A percentile compares a stretch with the other conserved stretches of the same genome.
Conservation (phyloP, 2,797 vertebrate genomes). For the Fratercula arctica region DNA sequence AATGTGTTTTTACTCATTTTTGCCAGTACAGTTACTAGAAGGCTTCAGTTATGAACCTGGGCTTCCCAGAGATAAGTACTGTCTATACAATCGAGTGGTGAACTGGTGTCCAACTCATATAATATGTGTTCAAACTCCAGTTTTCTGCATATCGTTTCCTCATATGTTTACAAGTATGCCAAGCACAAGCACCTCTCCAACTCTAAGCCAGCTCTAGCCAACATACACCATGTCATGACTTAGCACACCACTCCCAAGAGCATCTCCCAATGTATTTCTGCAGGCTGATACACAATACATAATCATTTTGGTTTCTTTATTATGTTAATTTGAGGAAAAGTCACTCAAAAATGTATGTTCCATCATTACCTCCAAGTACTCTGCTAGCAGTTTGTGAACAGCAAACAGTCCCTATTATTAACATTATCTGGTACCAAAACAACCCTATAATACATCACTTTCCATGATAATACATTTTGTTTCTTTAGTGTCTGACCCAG, state of each 20-base stretch:
- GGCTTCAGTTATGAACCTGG: neutral
- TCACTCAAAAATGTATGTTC: neutral
- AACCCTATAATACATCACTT: neutral
- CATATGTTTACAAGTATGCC: neutral
- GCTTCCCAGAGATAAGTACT: neutral
- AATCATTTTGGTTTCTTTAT: neutral
- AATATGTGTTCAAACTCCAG: neutral
- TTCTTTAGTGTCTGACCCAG: neutral
- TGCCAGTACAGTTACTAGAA: neutral
- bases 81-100: neutral
- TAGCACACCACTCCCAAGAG: neutral
- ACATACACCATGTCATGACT: neutral
- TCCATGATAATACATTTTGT: neutral
- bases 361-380: neutral
- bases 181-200: neutral
- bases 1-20: neutral
- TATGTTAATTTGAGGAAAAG: neutral
- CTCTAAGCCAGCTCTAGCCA: neutral
- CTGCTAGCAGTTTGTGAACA: neutral
- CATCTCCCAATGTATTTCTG: neutral
- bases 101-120: neutral
- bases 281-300: neutral
- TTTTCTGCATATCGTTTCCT: neutral
- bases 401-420: neutral
- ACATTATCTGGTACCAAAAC: neutral